Base-by-base conservation (phyloP, 2,888 invertebrate species). In the Listrodromus nycthemerus region DNA sequence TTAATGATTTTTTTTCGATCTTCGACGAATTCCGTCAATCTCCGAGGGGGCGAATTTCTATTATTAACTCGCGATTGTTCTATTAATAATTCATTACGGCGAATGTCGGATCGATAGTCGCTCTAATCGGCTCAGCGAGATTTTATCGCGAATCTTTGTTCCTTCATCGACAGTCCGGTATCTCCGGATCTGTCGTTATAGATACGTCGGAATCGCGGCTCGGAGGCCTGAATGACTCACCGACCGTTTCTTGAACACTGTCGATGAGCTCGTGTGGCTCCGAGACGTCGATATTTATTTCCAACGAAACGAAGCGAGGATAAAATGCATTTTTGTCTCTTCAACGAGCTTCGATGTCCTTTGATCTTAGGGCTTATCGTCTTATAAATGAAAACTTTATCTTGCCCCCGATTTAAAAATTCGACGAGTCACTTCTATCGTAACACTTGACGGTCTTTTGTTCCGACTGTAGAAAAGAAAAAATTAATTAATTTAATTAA, bases 21-120 rank as follows among this genome's bases (percentile, higher is more conserved):
- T 2, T 0, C 2, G 19, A 21, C 55, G 19, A 10, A 55, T 21
- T 21, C 21, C 2, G 21, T 52, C 21, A 10, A 19, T 52, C 21
- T 52, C 45, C n/a, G 58, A 19, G 8, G 58, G 48, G 30, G 58
- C 6, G 37, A 41, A 45, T 27, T 76, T 76, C 65, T 41, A 13
- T 27, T 55, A 24, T 45, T 67, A 66, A 27, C 8, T 24, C 13
- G 8, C 19, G 37, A 75, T 75, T 24, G 55, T 71, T 73, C 71
- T 73, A 73, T 33, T 69, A 45, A 24, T 61, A 33, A 37, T 19
- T 27, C 24, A 6, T 41, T 19, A 19, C 10, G 55, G 10, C 24
- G 21, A 10, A 10, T 19, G 10, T 24, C 3, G 55, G 1, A 19
- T 21, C 55, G 55, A 21, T 55, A 55, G 19, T 21, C 52, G 52